phyloP scores from a whole-genome alignment of 2,797 vertebrate genomes.

The Propithecus deckenii region DNA sequence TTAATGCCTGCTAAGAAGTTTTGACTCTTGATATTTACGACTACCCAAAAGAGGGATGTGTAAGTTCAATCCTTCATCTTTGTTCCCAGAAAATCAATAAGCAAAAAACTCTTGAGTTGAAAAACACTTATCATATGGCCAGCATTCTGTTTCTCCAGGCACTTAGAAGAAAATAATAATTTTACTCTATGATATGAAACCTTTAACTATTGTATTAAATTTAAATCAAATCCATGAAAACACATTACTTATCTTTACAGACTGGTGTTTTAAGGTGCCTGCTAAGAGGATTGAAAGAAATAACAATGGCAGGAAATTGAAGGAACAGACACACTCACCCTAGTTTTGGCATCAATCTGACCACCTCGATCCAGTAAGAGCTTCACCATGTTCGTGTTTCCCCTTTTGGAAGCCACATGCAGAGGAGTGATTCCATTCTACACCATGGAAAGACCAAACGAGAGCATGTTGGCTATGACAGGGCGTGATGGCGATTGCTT shows the following conservation, averaged over 20 bases:
- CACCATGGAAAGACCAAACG: slow-evolving; percentile 81
- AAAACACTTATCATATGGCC: neutral
- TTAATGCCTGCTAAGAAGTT: neutral
- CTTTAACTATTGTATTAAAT: neutral
- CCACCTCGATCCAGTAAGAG: slow-evolving; percentile 95
- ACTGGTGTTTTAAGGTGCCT: neutral
- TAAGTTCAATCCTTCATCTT: neutral
- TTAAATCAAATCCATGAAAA: neutral
- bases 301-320: slow-evolving; percentile 51
- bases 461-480: slow-evolving; percentile 16
- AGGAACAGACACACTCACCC: slow-evolving; percentile 89
- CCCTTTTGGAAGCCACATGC: slow-evolving; percentile 98
- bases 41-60: neutral
- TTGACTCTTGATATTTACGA: neutral
- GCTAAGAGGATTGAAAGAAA: neutral
- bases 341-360: slow-evolving; percentile 98
- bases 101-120: neutral
- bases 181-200: neutral
- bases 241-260: neutral
- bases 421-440: slow-evolving; percentile 99
- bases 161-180: neutral
- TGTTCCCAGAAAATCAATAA: neutral
- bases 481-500: slow-evolving; percentile 53
- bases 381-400: slow-evolving; percentile 98
- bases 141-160: neutral